Evolutionary conservation across 2,888 invertebrate genomes (phyloP).

Genomic region (Helleia helle): DNA sequence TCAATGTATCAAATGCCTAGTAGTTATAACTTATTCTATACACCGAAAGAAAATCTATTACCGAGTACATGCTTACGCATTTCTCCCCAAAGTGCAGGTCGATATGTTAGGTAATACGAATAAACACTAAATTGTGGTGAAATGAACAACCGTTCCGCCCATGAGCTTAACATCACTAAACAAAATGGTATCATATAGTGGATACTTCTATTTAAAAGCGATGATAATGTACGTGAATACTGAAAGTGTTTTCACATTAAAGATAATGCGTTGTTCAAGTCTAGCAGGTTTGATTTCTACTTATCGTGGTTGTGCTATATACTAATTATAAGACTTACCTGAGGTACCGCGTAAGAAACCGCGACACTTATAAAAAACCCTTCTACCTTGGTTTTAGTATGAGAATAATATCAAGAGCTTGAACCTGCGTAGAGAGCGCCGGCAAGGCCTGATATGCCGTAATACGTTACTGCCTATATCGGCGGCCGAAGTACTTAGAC

Average conservation of each 20-base stretch:
- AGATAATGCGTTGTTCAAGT: background rate
- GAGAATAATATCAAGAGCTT: conserved; percentile 26
- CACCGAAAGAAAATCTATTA: too few relatives aligned
- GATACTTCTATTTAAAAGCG: too few relatives aligned
- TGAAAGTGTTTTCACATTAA: too few relatives aligned
- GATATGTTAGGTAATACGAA: conserved; percentile 5
- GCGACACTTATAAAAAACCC: conserved; percentile 20
- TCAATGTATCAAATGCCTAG: too few relatives aligned
- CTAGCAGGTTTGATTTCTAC: conserved; percentile 41
- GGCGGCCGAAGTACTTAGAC: conserved; percentile 50
- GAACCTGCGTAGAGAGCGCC: conserved; percentile 53
- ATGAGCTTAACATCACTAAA: too few relatives aligned
- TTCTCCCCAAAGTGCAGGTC: background rate
- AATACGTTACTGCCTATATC: conserved; percentile 53
- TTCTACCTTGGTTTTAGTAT: conserved; percentile 7
- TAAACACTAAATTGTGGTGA: background rate
- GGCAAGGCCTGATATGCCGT: conserved; percentile 60
- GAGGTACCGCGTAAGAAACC: conserved; percentile 21
- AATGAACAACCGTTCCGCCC: background rate
- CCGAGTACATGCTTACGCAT: conserved; percentile 1
- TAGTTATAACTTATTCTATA: too few relatives aligned
- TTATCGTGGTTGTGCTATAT: conserved; percentile 42
- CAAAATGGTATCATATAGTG: too few relatives aligned
- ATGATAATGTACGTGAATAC: too few relatives aligned
- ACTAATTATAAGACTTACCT: conserved; percentile 26